phyloP scores from a whole-genome alignment of 2,797 vertebrate species.

The Sebastes reedi region DNA sequence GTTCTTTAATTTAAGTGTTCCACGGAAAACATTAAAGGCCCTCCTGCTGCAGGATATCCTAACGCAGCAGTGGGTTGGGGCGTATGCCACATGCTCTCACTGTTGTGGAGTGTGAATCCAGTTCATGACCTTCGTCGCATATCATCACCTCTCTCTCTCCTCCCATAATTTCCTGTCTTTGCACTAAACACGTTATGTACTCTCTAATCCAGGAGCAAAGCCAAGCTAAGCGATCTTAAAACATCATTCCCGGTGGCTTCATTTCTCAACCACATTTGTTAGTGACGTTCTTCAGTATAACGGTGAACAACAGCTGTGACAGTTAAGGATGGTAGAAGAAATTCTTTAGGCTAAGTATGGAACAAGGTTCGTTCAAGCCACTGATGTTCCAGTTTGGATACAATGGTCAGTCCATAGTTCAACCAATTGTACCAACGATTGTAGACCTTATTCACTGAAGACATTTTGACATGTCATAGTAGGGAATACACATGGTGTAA shows the following conservation, averaged over 20 bases:
- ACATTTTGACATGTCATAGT: not conserved
- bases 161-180: slow-evolving; percentile 38
- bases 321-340: not conserved
- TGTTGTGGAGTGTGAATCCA: not conserved
- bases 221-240: not conserved
- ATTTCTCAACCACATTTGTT: not conserved
- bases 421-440: too few species aligned
- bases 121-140: slow-evolving; percentile 1
- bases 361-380: not conserved
- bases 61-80: not conserved
- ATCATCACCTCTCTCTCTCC: slow-evolving; percentile 3
- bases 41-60: not conserved
- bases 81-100: not conserved
- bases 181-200: not conserved
- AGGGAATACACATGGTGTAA: not conserved
- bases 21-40: not conserved
- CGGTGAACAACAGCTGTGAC: not conserved
- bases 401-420: not conserved
- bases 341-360: not conserved
- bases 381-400: not conserved
- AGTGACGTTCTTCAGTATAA: not conserved
- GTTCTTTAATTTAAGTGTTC: not conserved
- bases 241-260: not conserved
- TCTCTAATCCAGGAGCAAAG: not conserved
- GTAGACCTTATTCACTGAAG: not conserved